Conservation (phyloP, 37 sponge, comb jelly and placozoan genomes). For the Eunapius fragilis region DNA sequence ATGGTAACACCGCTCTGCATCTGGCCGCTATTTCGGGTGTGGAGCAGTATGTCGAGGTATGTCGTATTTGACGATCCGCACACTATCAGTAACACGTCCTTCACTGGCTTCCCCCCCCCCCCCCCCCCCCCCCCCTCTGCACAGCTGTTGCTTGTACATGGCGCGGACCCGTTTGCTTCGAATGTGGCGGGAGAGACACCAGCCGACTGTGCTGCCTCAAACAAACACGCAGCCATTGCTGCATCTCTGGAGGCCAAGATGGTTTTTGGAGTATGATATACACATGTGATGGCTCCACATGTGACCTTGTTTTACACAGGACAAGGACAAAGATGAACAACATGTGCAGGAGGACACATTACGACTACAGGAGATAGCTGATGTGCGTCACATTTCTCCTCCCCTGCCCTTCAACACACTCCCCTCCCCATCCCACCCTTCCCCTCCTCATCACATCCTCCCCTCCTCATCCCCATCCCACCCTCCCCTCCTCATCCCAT, state of each 20-base stretch:
- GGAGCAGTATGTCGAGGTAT: slow-evolving; percentile 62
- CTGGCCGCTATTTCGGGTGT: slow-evolving; percentile 60
- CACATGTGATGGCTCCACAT: background rate
- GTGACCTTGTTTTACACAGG: slow-evolving; percentile 12
- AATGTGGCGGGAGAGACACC: slow-evolving; percentile 74
- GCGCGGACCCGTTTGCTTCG: slow-evolving; percentile 59
- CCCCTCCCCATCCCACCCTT: no score
- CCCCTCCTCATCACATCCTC: no score
- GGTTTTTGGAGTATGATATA: slow-evolving; percentile 80
- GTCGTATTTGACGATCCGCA: background rate
- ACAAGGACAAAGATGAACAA: background rate
- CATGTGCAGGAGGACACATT: background rate
- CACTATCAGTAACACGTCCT: no score
- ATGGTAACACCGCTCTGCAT: slow-evolving; percentile 76
- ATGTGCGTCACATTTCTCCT: background rate
- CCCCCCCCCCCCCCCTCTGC: no score
- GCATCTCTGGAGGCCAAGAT: slow-evolving; percentile 74
- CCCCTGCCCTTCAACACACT: background rate
- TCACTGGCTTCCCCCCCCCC: no score
- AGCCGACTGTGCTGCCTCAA: slow-evolving; percentile 64
- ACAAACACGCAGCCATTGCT: slow-evolving; percentile 51
- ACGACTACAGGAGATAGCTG: background rate
- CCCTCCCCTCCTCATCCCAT: no score
- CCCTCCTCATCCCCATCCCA: no score
- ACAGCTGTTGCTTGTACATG: slow-evolving; percentile 44